Evolutionary conservation across 2,113 vertebrate species (phyloP).

Genomic region (Alces alces): DNA sequence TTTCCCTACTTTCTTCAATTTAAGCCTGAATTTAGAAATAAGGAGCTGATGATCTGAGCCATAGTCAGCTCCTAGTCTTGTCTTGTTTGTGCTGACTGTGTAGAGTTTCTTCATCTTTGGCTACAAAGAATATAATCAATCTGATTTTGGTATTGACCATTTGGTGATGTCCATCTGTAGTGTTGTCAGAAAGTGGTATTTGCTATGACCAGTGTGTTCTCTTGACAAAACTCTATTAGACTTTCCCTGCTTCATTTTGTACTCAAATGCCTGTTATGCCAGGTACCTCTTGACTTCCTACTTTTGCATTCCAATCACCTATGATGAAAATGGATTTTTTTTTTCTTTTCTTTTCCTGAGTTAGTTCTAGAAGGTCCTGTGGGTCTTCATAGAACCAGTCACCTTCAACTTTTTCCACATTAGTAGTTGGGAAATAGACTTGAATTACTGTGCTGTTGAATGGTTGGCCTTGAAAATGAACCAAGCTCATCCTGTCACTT

Average conservation of each 20-base stretch:
- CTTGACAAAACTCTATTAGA: neutral
- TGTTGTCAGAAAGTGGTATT: neutral
- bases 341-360: neutral
- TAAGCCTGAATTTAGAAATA: neutral
- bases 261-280: neutral
- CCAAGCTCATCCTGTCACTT: neutral
- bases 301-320: neutral
- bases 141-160: neutral
- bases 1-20: neutral
- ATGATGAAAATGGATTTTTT: neutral
- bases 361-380: neutral
- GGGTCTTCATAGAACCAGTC: neutral
- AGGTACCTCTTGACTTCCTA: neutral
- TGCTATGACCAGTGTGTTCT: neutral
- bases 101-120: neutral
- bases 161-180: neutral
- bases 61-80: neutral
- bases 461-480: neutral
- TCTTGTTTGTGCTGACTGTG: neutral
- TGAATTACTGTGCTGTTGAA: neutral
- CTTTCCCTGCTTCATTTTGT: neutral
- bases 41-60: neutral
- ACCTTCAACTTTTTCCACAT: neutral
- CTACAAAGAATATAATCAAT: neutral
- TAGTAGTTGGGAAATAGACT: neutral